Base-by-base conservation (phyloP, 2,888 invertebrate genomes). In the Bellardia bayeri region DNA sequence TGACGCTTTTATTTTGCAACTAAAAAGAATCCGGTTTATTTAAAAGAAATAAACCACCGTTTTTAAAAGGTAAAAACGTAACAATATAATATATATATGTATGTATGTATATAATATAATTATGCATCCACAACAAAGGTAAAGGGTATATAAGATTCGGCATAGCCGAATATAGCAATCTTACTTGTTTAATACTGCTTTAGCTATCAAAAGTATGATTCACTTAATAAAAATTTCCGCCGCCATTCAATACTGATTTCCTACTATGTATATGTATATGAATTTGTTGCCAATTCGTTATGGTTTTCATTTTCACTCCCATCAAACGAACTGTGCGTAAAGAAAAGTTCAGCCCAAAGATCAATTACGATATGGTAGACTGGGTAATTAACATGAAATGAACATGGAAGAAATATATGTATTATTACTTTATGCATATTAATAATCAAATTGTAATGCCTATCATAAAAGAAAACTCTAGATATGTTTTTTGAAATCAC, bases 301-400 rank as follows among this genome's bases (percentile, higher is more conserved):
- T 40, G 56, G 64, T 49, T 42, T 71, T 16, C 11, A 23, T 58
- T 30, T 68, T 49, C n/a, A 51, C 49, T 72, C 42, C 30, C 79
- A 76, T 75, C 51, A 61, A 68, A 61, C 40, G 68, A 61, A 68
- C 51, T 64, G n/a, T 66, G 82, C 58, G 54, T 51, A 78, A 30
- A 75, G 49, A 51, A 85, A 74, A 86, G 86, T 79, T 79, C 86
- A 86, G 42, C 80, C 80, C 23, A 81, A 78, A 85, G 87, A 87
- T 87, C 81, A 83, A 87, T 87, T 87, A 66, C 81, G 83, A 84
- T 87, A 87, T 83, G 83, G 76, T 76, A 84, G 81, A 81, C 81
- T 81, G 61, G 66, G 72, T 68, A 87, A 87, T 87, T 87, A 87
- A 81, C 81, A 81, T 58, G 72, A 79, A 78, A 78, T 63, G 13